Conservation (phyloP, 2,113 vertebrate species). For the Chionis minor region DNA sequence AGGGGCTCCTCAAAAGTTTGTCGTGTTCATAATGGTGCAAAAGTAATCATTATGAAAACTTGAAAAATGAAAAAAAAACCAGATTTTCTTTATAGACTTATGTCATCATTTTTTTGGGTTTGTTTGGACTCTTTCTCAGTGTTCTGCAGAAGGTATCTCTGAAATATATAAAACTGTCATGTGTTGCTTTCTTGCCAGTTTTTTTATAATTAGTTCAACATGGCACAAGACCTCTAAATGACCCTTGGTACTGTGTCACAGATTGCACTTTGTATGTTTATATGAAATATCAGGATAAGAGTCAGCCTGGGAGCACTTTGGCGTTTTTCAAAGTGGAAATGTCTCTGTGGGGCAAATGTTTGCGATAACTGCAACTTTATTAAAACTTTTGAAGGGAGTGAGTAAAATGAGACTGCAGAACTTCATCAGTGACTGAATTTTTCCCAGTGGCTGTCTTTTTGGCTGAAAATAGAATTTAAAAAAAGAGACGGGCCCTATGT, state of each 20-base stretch:
- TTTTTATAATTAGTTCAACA: conserved; percentile 51
- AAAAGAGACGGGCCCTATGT: background rate
- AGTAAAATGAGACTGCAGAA: conserved; percentile 13
- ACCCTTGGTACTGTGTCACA: conserved; percentile 46
- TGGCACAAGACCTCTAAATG: conserved; percentile 17
- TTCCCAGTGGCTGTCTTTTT: background rate
- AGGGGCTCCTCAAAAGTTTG: background rate
- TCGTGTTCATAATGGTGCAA: background rate
- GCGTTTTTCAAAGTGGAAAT: conserved; percentile 24
- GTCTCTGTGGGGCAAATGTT: conserved; percentile 36
- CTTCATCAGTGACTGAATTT: background rate
- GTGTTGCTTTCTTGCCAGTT: conserved; percentile 1
- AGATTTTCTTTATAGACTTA: background rate
- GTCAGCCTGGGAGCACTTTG: conserved; percentile 33
- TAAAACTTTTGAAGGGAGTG: conserved; percentile 23
- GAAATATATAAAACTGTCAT: conserved; percentile 3
- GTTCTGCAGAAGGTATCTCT: conserved; percentile 9
- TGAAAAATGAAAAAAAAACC: background rate
- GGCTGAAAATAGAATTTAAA: background rate
- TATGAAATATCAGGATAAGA: conserved; percentile 38
- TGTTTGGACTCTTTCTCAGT: background rate
- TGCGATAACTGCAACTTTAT: conserved; percentile 44
- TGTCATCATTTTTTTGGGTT: background rate
- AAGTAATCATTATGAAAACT: fast-evolving
- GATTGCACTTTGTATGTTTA: conserved; percentile 33